Conservation (phyloP, 1,140 invertebrate species). For the Cecropterus lyciades region DNA sequence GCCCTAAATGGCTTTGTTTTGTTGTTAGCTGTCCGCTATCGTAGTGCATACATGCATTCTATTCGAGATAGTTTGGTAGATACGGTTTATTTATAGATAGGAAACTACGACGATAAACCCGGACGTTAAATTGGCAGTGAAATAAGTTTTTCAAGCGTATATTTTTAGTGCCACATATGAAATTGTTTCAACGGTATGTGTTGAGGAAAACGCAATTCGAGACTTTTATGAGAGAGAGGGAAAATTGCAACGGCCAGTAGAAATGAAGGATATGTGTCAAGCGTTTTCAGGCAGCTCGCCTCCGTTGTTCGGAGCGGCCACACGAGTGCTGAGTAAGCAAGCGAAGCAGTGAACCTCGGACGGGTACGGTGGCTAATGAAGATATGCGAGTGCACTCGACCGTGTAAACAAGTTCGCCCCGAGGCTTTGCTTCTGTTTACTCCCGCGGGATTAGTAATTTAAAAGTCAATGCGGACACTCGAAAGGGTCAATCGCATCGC, state of each 20-base stretch:
- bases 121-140: slow-evolving; percentile 18
- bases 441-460: slow-evolving; percentile 82
- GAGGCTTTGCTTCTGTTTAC: slow-evolving; percentile 74
- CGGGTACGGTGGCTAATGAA: slow-evolving; percentile 67
- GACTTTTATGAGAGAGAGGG: not conserved
- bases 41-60: slow-evolving; percentile 27
- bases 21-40: slow-evolving; percentile 34
- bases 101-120: slow-evolving; percentile 6
- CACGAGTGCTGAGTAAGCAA: slow-evolving; percentile 72
- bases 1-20: slow-evolving; percentile 37
- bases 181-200: slow-evolving; percentile 12
- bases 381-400: slow-evolving; percentile 77
- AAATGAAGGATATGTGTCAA: slow-evolving; percentile 57
- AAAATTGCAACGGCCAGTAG: slow-evolving; percentile 35
- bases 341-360: slow-evolving; percentile 38
- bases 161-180: slow-evolving; percentile 5
- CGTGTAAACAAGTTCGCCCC: slow-evolving; percentile 71
- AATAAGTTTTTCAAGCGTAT: not conserved
- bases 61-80: slow-evolving; percentile 28
- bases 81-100: slow-evolving; percentile 32
- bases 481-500: slow-evolving; percentile 80
- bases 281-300: slow-evolving; percentile 43
- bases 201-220: slow-evolving; percentile 6
- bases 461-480: slow-evolving; percentile 84
- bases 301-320: slow-evolving; percentile 46